Evolutionary conservation across 2,888 invertebrate species (phyloP).

Genomic region (Machimus rusticus): DNA sequence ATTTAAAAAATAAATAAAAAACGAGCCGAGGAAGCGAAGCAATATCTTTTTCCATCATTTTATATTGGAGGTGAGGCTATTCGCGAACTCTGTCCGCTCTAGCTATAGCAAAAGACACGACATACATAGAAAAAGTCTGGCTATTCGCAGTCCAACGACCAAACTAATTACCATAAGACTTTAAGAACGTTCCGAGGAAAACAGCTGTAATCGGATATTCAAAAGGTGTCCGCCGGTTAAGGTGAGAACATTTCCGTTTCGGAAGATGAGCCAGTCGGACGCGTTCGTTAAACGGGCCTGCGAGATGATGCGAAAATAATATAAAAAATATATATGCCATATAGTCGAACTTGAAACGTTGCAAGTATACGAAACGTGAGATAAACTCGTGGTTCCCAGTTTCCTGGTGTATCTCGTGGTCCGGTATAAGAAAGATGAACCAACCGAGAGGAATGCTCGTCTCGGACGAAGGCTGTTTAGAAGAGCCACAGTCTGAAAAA

Average conservation of each 20-base stretch:
- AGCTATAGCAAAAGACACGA: not conserved
- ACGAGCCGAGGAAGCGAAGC: not conserved
- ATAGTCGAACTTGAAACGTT: not conserved
- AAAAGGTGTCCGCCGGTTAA: slow-evolving; percentile 40
- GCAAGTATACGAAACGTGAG: not conserved
- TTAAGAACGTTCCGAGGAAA: not conserved
- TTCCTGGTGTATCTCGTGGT: not conserved
- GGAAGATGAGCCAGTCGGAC: slow-evolving; percentile 38
- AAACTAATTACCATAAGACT: slow-evolving; percentile 24
- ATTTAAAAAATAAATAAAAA: not conserved
- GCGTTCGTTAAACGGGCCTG: not conserved
- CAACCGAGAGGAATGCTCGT: not conserved
- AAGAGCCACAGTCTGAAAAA: not conserved
- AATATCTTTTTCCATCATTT: not conserved
- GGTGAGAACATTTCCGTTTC: slow-evolving; percentile 47
- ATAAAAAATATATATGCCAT: not conserved
- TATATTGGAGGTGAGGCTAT: not conserved
- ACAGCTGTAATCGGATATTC: slow-evolving; percentile 41
- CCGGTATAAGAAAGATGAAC: not conserved
- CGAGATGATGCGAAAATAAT: not conserved
- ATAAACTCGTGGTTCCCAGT: not conserved
- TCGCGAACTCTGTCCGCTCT: not conserved
- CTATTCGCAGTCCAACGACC: slow-evolving; percentile 30
- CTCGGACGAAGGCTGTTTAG: not conserved
- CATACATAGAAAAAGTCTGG: not conserved